Conservation (phyloP, 2,888 invertebrate species). For the Idaea aversata region DNA sequence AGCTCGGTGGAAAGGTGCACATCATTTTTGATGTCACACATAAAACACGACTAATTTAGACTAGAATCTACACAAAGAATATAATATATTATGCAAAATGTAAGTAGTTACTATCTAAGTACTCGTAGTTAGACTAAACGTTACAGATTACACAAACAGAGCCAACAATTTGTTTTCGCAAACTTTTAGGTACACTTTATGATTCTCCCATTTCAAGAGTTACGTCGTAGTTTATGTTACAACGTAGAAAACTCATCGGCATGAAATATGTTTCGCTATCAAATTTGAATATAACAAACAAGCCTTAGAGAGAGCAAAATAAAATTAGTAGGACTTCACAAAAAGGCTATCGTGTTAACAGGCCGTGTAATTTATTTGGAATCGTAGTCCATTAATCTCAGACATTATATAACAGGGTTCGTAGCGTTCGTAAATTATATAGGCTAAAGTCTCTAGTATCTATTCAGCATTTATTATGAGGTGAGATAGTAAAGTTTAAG, state of each 20-base stretch:
- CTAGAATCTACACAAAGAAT: too few relatives aligned
- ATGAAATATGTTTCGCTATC: slow-evolving; percentile 65
- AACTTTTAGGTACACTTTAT: background rate
- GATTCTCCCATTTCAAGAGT: background rate
- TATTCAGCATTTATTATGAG: background rate
- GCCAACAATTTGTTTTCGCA: background rate
- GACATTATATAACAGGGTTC: slow-evolving; percentile 30
- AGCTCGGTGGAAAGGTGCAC: too few relatives aligned
- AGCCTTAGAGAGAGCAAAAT: slow-evolving; percentile 33
- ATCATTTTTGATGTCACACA: too few relatives aligned
- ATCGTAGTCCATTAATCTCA: slow-evolving; percentile 42
- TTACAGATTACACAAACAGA: slow-evolving; percentile 17
- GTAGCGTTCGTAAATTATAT: slow-evolving; percentile 30
- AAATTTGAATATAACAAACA: slow-evolving; percentile 56
- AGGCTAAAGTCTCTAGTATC: background rate
- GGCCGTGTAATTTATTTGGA: slow-evolving; percentile 46
- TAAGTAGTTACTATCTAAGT: slow-evolving; percentile 18
- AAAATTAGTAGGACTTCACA: slow-evolving; percentile 48
- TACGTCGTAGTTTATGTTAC: slow-evolving; percentile 33
- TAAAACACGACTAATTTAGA: too few relatives aligned
- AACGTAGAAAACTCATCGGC: slow-evolving; percentile 52
- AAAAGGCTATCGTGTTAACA: slow-evolving; percentile 41
- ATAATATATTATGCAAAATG: background rate
- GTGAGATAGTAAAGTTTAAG: too few relatives aligned
- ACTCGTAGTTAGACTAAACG: slow-evolving; percentile 29